These are phyloP conservation scores for Ganaspis sp. DNA, from an alignment of 1,140 invertebrate species.

Conservation along the genomic window DNA sequence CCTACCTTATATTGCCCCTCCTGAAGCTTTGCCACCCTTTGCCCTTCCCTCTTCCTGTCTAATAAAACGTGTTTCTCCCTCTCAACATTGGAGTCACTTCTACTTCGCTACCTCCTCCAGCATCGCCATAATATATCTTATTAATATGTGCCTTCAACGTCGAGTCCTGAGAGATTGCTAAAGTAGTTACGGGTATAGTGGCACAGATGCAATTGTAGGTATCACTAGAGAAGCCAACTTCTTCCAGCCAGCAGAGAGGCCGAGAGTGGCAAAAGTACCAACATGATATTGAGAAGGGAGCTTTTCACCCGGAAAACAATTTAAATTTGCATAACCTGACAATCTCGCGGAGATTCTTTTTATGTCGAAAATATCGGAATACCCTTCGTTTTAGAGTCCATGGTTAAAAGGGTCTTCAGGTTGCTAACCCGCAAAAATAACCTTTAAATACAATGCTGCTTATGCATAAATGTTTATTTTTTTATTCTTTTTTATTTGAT, in stretches of 20 bases:
- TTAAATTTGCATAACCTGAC: constrained; percentile 24
- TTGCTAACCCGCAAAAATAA: no score
- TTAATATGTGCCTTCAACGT: constrained; percentile 29
- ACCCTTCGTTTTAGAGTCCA: constrained; percentile 15
- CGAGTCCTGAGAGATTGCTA: constrained; percentile 21
- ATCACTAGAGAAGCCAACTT: constrained; percentile 12
- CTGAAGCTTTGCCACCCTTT: neutral
- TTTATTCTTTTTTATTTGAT: no score
- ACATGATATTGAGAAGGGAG: neutral
- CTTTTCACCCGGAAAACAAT: constrained; percentile 3
- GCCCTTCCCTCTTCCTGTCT: neutral
- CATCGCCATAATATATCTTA: constrained; percentile 17
- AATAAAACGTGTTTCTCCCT: constrained; percentile 18
- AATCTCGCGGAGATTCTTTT: neutral
- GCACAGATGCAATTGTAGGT: constrained; percentile 19
- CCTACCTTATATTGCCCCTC: neutral
- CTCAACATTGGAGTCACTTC: neutral
- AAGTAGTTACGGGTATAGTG: constrained; percentile 24
- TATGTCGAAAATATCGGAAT: neutral
- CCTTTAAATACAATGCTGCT: no score
- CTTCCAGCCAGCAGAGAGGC: neutral
- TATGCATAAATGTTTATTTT: no score
- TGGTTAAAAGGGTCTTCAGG: neutral
- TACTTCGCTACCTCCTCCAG: constrained; percentile 4
- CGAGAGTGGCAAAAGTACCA: neutral